Percentiles rank a stretch among this genome's conserved stretches.
Evolutionary conservation across 2,797 vertebrate genomes (phyloP).

Genomic region (Luscinia megarhynchos): DNA sequence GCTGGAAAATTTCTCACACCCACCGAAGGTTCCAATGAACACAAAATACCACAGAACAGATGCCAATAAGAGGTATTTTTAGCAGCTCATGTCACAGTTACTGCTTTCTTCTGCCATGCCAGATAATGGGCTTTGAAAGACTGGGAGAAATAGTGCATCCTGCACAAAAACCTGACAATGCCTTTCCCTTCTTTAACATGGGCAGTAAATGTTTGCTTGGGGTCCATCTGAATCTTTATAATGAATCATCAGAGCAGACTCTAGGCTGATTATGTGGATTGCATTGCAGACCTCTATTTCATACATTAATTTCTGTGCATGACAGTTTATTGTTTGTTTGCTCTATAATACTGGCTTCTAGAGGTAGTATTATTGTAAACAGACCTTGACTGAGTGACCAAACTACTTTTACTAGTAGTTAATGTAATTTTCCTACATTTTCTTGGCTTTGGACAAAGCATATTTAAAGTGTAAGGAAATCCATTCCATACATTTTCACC

Average conservation of each 20-base stretch:
- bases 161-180: slow-evolving; percentile 52
- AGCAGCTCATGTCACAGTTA: slow-evolving; percentile 71
- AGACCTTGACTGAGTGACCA: neutral
- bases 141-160: slow-evolving; percentile 51
- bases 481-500: neutral
- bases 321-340: neutral
- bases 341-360: neutral
- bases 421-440: neutral
- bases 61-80: slow-evolving; percentile 79
- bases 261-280: neutral
- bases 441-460: neutral
- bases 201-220: slow-evolving; percentile 53
- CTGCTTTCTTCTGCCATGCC: slow-evolving; percentile 70
- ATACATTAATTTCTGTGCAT: slow-evolving; percentile 8
- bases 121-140: slow-evolving; percentile 69
- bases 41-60: slow-evolving; percentile 70
- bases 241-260: neutral
- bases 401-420: neutral
- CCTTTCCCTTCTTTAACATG: slow-evolving; percentile 1
- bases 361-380: slow-evolving; percentile 4
- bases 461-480: slow-evolving; percentile 14
- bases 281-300: neutral
- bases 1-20: slow-evolving; percentile 78
- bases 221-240: slow-evolving; percentile 10
- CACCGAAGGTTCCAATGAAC: slow-evolving; percentile 71